Percentiles rank a stretch among this genome's conserved stretches.
Conservation (phyloP, 2,113 vertebrate species). For the Corythoichthys haematopterus region DNA sequence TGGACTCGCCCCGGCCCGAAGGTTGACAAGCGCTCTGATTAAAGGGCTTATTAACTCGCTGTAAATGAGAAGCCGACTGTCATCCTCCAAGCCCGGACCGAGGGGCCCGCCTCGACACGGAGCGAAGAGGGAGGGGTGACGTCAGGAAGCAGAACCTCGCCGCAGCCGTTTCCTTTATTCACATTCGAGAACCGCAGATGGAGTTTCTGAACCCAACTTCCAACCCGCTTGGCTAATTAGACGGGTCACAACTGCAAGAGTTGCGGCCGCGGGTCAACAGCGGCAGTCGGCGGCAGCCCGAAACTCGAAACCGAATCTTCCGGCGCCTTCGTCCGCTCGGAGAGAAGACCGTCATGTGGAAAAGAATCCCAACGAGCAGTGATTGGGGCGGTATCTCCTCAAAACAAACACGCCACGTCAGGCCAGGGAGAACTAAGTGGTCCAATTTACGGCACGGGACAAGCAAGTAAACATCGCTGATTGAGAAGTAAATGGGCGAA, state of each 20-base stretch:
- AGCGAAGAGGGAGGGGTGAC: constrained; percentile 34
- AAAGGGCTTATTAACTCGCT: constrained; percentile 63
- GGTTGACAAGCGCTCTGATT: constrained; percentile 66
- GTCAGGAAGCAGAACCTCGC: constrained; percentile 56
- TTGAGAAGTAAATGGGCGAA: constrained; percentile 33
- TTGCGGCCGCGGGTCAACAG: constrained; percentile 50
- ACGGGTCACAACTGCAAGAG: constrained; percentile 58
- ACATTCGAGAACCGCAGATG: constrained; percentile 37
- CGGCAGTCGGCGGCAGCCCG: constrained; percentile 50
- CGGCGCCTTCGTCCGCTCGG: constrained; percentile 35
- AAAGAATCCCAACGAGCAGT: constrained; percentile 49
- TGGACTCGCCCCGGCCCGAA: constrained; percentile 40
- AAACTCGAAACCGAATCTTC: constrained; percentile 47
- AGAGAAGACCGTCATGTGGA: constrained; percentile 18
- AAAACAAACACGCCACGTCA: constrained; percentile 57
- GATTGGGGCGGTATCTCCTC: constrained; percentile 44
- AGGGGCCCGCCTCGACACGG: constrained; percentile 26
- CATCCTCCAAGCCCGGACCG: constrained; percentile 45
- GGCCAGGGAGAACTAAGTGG: constrained; percentile 36
- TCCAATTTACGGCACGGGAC: constrained; percentile 43
- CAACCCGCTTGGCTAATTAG: constrained; percentile 54
- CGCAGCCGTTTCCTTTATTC: constrained; percentile 56
- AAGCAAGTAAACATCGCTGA: constrained; percentile 48
- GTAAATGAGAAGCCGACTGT: constrained; percentile 57
- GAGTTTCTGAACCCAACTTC: constrained; percentile 16